Evolutionary conservation across 2,113 vertebrate species (phyloP).

Genomic region (Labeo rohita): DNA sequence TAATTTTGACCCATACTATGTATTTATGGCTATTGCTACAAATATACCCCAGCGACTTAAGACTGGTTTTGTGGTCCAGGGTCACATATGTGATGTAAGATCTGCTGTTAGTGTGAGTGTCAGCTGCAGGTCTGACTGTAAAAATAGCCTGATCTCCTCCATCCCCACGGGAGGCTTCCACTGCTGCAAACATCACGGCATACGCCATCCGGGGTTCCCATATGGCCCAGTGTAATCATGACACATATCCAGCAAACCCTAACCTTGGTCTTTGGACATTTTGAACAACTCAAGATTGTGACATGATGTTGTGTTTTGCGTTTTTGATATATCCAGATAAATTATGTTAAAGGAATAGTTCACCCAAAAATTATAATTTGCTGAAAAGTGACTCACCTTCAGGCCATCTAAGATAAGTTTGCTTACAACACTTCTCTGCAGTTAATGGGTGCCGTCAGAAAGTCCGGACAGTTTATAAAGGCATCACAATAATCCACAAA

Average conservation of each 20-base stretch:
- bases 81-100: neutral
- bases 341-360: neutral
- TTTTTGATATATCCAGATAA: neutral
- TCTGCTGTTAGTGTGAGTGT: constrained; percentile 26
- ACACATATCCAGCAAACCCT: neutral
- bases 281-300: neutral
- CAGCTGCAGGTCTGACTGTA: neutral
- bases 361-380: neutral
- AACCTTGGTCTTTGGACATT: neutral
- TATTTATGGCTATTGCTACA: too few species aligned
- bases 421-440: neutral
- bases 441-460: neutral
- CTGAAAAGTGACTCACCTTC: neutral
- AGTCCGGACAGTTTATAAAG: neutral
- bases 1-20: too few species aligned
- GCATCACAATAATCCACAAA: neutral
- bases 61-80: too few species aligned
- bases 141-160: constrained; percentile 53
- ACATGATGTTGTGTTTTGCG: neutral
- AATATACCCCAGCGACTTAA: too few species aligned
- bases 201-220: constrained; percentile 50
- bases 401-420: neutral
- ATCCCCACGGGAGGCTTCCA: constrained; percentile 43
- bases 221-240: constrained; percentile 21
- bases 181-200: constrained; percentile 32